Evolutionary conservation across 1,140 invertebrate species (phyloP), one percentile per base, ranked within the genome.

Genomic region (Drosophila arawakana): DNA sequence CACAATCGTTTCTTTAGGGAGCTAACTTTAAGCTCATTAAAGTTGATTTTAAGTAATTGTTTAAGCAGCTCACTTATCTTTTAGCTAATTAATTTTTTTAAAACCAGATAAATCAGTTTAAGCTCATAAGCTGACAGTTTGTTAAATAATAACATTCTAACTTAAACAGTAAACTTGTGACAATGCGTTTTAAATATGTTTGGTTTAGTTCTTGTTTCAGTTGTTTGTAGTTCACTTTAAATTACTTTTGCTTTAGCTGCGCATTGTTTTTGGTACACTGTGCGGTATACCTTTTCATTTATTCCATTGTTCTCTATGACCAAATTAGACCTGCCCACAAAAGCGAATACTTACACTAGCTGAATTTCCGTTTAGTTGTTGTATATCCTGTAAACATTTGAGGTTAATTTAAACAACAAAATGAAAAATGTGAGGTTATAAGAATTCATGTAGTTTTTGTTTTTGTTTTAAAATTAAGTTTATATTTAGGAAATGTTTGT

Each of bases 101-200:
- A 41, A 41, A 2, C 3, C 4, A 30, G 25, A 30, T 30, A 30
- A 15, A 15, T 15, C 15, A 15, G 15, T 15, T 15, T 15, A 15
- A 15, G 4, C 25, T 25, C 25, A 3, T 25, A 3, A 3, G 2
- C 25, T 25, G 25, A 0, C 25, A 25, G 25, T 25, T 25, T 25
- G 0, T 15, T 15, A 15, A 15, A 15, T 15, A 15, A 15, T 15
- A 15, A 67, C 46, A 72, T 21, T 49, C 34, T 55, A 65, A 65
- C 41, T 75, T 63, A 66, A 65, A 39, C 13, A 8, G 30, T 46
- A 69, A 52, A 49, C 39, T 54, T 68, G 70, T 58, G 67, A 76
- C 55, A 82, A 76, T 88, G 65, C 76, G 76, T 73, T 74, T 82
- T 67, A 88, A 73, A 73, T 79, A 82, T 76, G 76, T 65, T 43